Conservation (phyloP, 1,140 invertebrate genomes). For the Palaemon carinicauda region DNA sequence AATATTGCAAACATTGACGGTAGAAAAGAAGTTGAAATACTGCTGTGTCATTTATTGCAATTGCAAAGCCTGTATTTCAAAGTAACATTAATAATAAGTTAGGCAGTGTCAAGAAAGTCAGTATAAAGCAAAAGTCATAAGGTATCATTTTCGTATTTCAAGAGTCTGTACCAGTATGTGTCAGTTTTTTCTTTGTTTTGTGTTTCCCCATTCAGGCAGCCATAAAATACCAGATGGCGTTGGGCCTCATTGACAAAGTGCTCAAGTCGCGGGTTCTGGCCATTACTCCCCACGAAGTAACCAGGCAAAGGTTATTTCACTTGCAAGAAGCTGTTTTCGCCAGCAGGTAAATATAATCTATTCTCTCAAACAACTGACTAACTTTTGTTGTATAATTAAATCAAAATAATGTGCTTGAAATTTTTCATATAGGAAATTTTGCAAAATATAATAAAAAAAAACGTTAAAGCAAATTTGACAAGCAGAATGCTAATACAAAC, state of each 20-base stretch:
- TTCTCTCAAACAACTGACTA: not conserved
- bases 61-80: too few relatives aligned
- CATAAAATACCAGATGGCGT: constrained; percentile 20
- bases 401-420: not conserved
- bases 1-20: too few relatives aligned
- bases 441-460: too few relatives aligned
- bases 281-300: constrained; percentile 19
- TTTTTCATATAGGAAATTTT: not conserved
- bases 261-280: constrained; percentile 26
- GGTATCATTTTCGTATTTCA: too few relatives aligned
- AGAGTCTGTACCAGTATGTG: not conserved
- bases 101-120: too few relatives aligned
- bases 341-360: not conserved
- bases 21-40: too few relatives aligned
- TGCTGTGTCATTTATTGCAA: too few relatives aligned
- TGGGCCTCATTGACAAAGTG: constrained; percentile 29
- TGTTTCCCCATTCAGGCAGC: constrained; percentile 19
- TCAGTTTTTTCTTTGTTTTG: not conserved
- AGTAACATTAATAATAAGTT: too few relatives aligned
- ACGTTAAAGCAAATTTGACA: too few relatives aligned
- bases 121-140: too few relatives aligned
- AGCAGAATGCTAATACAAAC: too few relatives aligned
- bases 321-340: constrained; percentile 32
- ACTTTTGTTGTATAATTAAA: not conserved
- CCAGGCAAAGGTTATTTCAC: constrained; percentile 35